Evolutionary conservation across 2,113 vertebrate genomes (phyloP), one percentile per base, ranked within the genome.

Genomic region (Pedetes capensis): DNA sequence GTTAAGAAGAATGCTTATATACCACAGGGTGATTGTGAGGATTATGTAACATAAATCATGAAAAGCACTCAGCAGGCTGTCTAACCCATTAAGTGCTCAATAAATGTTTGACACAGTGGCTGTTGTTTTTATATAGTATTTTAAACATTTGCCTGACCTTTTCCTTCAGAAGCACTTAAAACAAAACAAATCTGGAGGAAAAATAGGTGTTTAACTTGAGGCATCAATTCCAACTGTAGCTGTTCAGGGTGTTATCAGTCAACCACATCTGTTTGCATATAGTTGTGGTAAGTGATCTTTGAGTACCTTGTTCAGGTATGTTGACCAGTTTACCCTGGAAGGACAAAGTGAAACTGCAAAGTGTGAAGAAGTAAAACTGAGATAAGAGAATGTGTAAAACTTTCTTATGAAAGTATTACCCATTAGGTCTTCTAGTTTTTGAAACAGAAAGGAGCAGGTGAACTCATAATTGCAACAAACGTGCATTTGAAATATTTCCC

Each of bases 101-200:
- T 86, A 79, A 84, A 39, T 44, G 55, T 93, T 71, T 94, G 61
- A 75, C n/a, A 53, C 6, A 5, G 64, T 79, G 51, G 29, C 57
- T 81, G 9, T 64, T 94, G 44, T 95, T 83, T 8, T 25, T 66
- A 16, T 49, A 71, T 51, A 87, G 72, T 75, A 68, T 91, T 97
- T 95, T 95, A 95, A 96, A 94, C 78, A 86, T 80, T 93, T 84
- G 63, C 44, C 49, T 93, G 71, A 93, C 27, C 17, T 80, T 74
- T 94, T 86, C 61, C 69, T 95, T 91, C 34, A n/a, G 80, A 91
- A 81, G 64, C 8, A 66, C n/a, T 91, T 49, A 55, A 72, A 78
- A 51, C 32, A 89, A 81, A 92, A 49, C 47, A 93, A 29, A 92
- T 88, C 49, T 61, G 69, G 71, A 59, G n/a, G 25, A 87, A 47